Base-by-base conservation (phyloP, 2,113 vertebrate genomes). In the Paradoxurus hermaphroditus region DNA sequence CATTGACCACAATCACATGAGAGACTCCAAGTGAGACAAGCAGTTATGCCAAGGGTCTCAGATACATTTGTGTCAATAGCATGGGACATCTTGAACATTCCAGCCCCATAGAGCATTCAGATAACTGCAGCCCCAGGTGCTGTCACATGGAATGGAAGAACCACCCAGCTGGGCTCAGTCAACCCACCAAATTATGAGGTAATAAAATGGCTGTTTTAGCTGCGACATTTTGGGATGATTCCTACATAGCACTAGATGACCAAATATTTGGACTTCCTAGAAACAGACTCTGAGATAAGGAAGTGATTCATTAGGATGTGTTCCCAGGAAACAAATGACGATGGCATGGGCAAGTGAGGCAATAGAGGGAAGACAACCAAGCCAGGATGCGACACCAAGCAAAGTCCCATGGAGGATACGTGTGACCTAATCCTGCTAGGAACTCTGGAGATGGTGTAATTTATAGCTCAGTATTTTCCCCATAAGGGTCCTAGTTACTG, bases 41-140 rank as follows among this genome's bases (percentile, higher is more conserved):
- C 63, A 92, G 39, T 36, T 31, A 12, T 65, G 13, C 14, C 7
- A 36, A 44, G 29, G 46, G 4, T n/a, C 77, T 67, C 21, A 23
- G 65, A n/a, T n/a, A 65, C 3, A 0, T 6, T 39, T 49, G 0
- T 14, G 59, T 46, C 3, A 4, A 31, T 19, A n/a, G 19, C 34
- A n/a, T 18, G 5, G 65, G 36, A 46, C 29, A 23, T 36, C 89
- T 41, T 27, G 59, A 44, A 44, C 6, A 39, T 15, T 46, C 67
- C 56, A 63, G 83, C 25, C 34, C 25, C 65, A 7, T 5, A 39
- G 56, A 92, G 14, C 12, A 34, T 21, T n/a, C 3, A 15, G 2
- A 36, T 39, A n/a, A 18, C 3, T 44, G 19, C 12, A 67, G 67
- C 25, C 51, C 29, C 4, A 56, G 19, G 7, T 86, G 51, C 62